Percentiles rank a stretch among this genome's conserved stretches.
Conservation (phyloP, 2,797 vertebrate species). For the Platalea minor region DNA sequence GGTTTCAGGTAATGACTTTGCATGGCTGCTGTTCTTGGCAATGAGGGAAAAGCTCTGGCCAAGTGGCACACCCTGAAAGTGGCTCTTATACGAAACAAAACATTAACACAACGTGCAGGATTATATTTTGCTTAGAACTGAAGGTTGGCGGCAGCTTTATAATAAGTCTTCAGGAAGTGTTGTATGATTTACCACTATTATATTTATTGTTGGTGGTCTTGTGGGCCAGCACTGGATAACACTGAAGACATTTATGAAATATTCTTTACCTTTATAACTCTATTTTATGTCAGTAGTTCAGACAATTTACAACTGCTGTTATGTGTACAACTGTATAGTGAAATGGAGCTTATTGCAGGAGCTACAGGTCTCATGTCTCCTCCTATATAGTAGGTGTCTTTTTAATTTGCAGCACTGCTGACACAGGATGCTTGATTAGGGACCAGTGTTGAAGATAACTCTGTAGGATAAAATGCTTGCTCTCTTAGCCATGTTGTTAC, state of each 20-base stretch:
- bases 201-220: slow-evolving; percentile 43
- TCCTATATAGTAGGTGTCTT: slow-evolving; percentile 9
- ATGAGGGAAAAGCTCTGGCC: not conserved
- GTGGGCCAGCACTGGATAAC: not conserved
- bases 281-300: slow-evolving; percentile 42
- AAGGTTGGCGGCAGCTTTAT: not conserved
- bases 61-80: not conserved
- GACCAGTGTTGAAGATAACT: slow-evolving; percentile 43
- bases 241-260: slow-evolving; percentile 42
- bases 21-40: not conserved
- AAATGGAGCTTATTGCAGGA: slow-evolving; percentile 7
- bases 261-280: slow-evolving; percentile 45
- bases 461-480: slow-evolving; percentile 38
- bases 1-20: not conserved
- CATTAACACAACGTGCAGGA: not conserved
- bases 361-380: not conserved
- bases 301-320: slow-evolving; percentile 37
- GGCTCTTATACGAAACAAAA: not conserved
- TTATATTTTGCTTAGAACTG: not conserved
- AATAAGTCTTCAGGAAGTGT: slow-evolving; percentile 2
- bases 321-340: not conserved
- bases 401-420: slow-evolving; percentile 51
- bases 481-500: not conserved
- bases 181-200: slow-evolving; percentile 17
- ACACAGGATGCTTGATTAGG: slow-evolving; percentile 35